These are phyloP conservation scores for Limnephilus auricula DNA, from an alignment of 2,888 invertebrate genomes.

Conservation along the genomic window DNA sequence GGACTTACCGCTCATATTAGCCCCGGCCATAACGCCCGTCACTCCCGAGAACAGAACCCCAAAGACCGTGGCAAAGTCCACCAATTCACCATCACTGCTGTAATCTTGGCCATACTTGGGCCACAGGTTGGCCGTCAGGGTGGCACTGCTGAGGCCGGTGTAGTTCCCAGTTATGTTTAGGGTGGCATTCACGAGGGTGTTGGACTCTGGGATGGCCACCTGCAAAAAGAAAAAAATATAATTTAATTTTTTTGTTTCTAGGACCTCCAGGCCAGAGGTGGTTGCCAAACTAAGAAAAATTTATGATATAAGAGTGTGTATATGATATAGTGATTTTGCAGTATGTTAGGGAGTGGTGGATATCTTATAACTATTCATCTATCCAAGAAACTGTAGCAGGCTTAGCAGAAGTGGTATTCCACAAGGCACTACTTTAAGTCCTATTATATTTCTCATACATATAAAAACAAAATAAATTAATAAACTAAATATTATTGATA, in stretches of 20 bases:
- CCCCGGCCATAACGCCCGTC: slow-evolving; percentile 99
- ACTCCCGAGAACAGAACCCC: slow-evolving; percentile 99
- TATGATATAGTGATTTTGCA: too few species aligned
- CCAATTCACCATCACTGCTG: slow-evolving; percentile 80
- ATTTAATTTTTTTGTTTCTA: neutral
- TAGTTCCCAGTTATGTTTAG: slow-evolving; percentile 79
- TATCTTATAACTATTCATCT: neutral
- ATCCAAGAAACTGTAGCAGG: neutral
- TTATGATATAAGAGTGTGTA: neutral
- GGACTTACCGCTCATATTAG: slow-evolving; percentile 94
- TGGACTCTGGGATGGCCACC: slow-evolving; percentile 88
- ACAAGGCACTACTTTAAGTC: neutral
- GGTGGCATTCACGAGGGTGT: slow-evolving; percentile 77
- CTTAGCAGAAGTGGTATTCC: neutral
- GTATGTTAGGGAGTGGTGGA: too few species aligned
- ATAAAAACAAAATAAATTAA: neutral
- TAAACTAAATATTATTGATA: neutral
- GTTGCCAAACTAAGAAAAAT: neutral
- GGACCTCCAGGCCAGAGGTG: neutral
- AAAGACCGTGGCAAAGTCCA: slow-evolving; percentile 96
- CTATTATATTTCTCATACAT: neutral
- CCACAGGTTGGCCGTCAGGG: slow-evolving; percentile 88
- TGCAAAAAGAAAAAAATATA: slow-evolving; percentile 70
- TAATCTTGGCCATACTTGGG: slow-evolving; percentile 88
- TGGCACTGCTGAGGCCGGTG: slow-evolving; percentile 86